Base-by-base conservation (phyloP, 2,113 vertebrate species). In the Amblyopsis rosae region DNA sequence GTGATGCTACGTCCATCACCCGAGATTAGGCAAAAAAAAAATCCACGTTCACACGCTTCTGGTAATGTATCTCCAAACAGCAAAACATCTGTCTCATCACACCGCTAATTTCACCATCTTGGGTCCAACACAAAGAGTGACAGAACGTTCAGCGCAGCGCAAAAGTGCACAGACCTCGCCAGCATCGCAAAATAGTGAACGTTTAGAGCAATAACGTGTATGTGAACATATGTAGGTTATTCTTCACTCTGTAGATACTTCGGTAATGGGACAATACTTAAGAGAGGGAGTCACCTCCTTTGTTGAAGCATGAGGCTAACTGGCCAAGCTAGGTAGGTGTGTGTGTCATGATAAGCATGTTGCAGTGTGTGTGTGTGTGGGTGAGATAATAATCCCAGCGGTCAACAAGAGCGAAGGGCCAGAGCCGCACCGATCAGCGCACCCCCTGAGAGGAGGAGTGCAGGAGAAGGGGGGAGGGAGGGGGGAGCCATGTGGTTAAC, bases 401-500 rank as follows among this genome's bases (percentile, higher is more conserved):
- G 90, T 92, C 83, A 92, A 89, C 84, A 87, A 74, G 80, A 91
- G 82, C 81, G 75, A 87, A 85, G 84, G 83, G 80, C 86, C 84
- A 81, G 73, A 73, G 77, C 85, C 69, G 73, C 86, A 70, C 75
- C 88, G 88, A 90, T 86, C 87, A 64, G 82, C 75, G 83, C 85
- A 79, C 84, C 82, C 74, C 86, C 80, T 85, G 84, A 63, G 62
- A 59, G 72, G 73, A 70, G 69, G 72, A 79, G 62, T 59, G 73
- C 72, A 74, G 69, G 76, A 41, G 48, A 66, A 79, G 72, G 80
- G 65, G 77, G 73, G 79, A 83, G 86, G 84, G 81, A 74, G 88
- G 86, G 79, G 83, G 16, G 80, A 73, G 90, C 87, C 87, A 90
- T 91, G 90, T 89, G 90, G 90, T 90, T 89, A 89, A 88, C 90